These are phyloP conservation scores for Brotula barbata DNA, from an alignment of 2,797 vertebrate genomes.

Conservation along the genomic window DNA sequence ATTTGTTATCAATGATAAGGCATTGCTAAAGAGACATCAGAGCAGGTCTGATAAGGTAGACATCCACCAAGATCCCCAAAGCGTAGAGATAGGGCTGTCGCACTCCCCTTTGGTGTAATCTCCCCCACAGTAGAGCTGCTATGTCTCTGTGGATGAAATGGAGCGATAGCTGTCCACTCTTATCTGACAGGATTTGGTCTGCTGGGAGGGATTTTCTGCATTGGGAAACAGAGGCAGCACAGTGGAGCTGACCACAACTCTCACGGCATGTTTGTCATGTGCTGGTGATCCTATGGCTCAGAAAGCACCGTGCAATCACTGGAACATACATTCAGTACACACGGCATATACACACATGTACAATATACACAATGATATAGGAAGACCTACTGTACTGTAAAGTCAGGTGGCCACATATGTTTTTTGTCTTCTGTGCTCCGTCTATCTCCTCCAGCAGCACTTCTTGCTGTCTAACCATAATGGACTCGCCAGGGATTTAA, in stretches of 20 bases:
- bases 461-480: slow-evolving; percentile 68
- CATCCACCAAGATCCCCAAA: slow-evolving; percentile 55
- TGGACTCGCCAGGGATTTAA: slow-evolving; percentile 72
- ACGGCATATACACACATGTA: slow-evolving; percentile 27
- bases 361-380: slow-evolving; percentile 32
- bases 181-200: slow-evolving; percentile 72
- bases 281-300: slow-evolving; percentile 49
- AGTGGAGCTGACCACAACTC: slow-evolving; percentile 64
- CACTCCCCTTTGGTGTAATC: slow-evolving; percentile 64
- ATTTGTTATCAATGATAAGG: slow-evolving; percentile 42
- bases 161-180: slow-evolving; percentile 73
- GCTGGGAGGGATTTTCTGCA: slow-evolving; percentile 65
- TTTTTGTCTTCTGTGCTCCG: slow-evolving; percentile 69
- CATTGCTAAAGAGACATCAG: slow-evolving; percentile 67
- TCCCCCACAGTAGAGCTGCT: slow-evolving; percentile 44
- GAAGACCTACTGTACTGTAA: slow-evolving; percentile 47
- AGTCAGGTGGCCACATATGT: slow-evolving; percentile 64
- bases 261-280: slow-evolving; percentile 36
- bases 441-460: slow-evolving; percentile 67
- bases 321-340: slow-evolving; percentile 21
- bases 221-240: slow-evolving; percentile 55
- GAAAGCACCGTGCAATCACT: slow-evolving; percentile 28
- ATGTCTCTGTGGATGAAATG: slow-evolving; percentile 67
- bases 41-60: slow-evolving; percentile 61
- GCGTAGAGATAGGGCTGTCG: slow-evolving; percentile 53